phyloP scores from a whole-genome alignment of 2,113 vertebrate species.

The Rhadina sibilatrix region DNA sequence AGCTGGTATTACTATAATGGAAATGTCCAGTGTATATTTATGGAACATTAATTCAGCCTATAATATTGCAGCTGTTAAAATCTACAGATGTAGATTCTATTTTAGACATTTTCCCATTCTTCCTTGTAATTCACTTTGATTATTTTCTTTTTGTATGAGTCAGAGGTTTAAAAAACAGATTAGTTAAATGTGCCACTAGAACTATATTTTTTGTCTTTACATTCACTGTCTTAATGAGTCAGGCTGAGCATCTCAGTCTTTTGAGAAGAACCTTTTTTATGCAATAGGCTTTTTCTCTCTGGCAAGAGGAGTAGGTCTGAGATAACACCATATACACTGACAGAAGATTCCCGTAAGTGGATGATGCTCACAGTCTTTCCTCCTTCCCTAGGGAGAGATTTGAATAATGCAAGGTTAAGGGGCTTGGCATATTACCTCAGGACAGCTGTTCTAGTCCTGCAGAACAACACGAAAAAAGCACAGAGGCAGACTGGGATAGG shows the following conservation, averaged over 20 bases:
- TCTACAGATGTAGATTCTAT: background rate
- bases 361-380: background rate
- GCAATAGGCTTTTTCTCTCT: background rate
- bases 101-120: slow-evolving; percentile 1
- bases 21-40: slow-evolving; percentile 43
- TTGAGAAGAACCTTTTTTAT: background rate
- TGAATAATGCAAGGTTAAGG: slow-evolving; percentile 40
- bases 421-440: slow-evolving; percentile 35
- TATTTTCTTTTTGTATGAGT: background rate
- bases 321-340: background rate
- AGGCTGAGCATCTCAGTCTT: background rate
- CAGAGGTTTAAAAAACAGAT: background rate
- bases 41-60: slow-evolving; percentile 54
- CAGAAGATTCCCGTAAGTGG: background rate
- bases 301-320: background rate
- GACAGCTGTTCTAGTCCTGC: slow-evolving; percentile 37
- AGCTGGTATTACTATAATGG: slow-evolving; percentile 37
- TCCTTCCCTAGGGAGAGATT: background rate
- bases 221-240: background rate
- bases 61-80: slow-evolving; percentile 40
- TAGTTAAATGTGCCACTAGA: background rate
- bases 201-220: slow-evolving; percentile 18
- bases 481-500: background rate
- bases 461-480: slow-evolving; percentile 9
- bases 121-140: background rate